Evolutionary conservation across 2,797 vertebrate species (phyloP).

Genomic region (Sebastes jordani): DNA sequence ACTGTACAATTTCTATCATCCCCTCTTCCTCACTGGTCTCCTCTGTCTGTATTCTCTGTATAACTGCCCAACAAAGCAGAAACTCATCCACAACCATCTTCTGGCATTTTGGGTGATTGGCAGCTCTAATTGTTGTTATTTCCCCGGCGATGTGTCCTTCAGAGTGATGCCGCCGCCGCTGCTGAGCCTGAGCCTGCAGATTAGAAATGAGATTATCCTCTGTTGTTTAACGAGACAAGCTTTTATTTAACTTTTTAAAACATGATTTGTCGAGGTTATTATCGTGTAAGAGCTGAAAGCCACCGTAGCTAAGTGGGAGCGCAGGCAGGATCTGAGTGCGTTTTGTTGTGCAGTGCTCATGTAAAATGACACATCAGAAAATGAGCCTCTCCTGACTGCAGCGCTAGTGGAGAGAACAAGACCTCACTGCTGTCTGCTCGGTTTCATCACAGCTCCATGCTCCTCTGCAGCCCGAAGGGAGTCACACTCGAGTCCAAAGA

Average conservation of each 20-base stretch:
- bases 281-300: neutral
- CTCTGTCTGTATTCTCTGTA: conserved; percentile 6
- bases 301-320: neutral
- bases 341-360: conserved; percentile 15
- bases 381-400: conserved; percentile 40
- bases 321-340: neutral
- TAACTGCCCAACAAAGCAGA: conserved; percentile 19
- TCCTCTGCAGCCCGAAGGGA: conserved; percentile 50
- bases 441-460: conserved; percentile 57
- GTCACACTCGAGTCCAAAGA: conserved; percentile 61
- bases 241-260: conserved; percentile 38
- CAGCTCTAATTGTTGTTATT: conserved; percentile 76
- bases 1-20: conserved; percentile 4
- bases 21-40: conserved; percentile 6
- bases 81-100: conserved; percentile 49
- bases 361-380: conserved; percentile 53
- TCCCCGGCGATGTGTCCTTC: conserved; percentile 55
- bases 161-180: conserved; percentile 4
- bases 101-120: conserved; percentile 70
- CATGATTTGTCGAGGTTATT: conserved; percentile 18
- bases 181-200: conserved; percentile 26
- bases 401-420: conserved; percentile 27
- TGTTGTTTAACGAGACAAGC: conserved; percentile 42
- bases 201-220: conserved; percentile 46
- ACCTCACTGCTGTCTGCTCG: conserved; percentile 41